These are phyloP conservation scores for Neria commutata DNA, from an alignment of 2,888 invertebrate genomes.

Conservation along the genomic window DNA sequence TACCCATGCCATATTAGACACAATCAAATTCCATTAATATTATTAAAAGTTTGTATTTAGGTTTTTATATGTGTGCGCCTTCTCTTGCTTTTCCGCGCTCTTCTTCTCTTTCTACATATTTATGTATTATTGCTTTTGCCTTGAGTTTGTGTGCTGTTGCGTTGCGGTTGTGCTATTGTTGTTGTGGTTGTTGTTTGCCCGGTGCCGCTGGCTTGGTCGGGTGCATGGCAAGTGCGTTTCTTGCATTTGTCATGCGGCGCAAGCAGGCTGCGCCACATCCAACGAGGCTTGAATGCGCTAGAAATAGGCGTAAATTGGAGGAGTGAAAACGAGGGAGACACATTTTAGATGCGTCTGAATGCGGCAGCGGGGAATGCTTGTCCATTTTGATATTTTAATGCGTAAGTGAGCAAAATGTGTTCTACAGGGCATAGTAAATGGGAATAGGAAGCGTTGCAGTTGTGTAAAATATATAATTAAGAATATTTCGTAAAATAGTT, in stretches of 20 bases:
- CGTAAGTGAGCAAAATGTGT: no score
- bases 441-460: no score
- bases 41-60: conserved; percentile 30
- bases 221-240: no score
- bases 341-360: conserved; percentile 6
- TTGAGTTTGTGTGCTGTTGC: not conserved
- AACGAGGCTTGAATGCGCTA: not conserved
- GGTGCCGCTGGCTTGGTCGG: not conserved
- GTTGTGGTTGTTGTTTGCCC: not conserved
- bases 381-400: no score
- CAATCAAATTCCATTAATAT: conserved; percentile 34
- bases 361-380: not conserved
- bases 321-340: conserved; percentile 24
- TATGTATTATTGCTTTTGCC: not conserved
- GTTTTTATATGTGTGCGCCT: conserved; percentile 19
- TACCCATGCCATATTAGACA: conserved; percentile 28
- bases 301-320: conserved; percentile 13
- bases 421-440: no score
- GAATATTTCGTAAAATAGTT: no score
- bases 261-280: not conserved
- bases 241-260: no score
- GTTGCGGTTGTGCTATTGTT: conserved; percentile 14
- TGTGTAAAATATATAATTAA: no score
- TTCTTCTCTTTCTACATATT: not conserved
- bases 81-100: conserved; percentile 4